A percentile compares a stretch with the other conserved stretches of the same genome.
phyloP scores from a whole-genome alignment of 2,888 invertebrate species.

The Ischnus inquisitorius region DNA sequence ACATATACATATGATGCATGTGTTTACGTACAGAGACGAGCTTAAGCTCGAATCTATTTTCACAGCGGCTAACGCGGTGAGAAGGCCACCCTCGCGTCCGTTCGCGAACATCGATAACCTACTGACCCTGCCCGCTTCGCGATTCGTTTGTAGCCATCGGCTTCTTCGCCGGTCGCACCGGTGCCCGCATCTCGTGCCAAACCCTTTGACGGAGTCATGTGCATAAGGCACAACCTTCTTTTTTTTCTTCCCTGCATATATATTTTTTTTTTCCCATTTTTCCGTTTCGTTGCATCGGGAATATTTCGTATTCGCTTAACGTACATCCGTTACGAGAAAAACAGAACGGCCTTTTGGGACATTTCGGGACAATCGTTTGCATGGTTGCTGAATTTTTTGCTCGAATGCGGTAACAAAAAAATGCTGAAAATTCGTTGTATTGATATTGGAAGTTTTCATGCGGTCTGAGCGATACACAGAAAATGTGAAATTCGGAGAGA shows the following conservation, averaged over 20 bases:
- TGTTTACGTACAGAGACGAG: constrained; percentile 43
- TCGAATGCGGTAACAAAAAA: neutral
- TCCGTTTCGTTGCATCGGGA: neutral
- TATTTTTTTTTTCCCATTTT: neutral
- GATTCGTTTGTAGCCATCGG: constrained; percentile 62
- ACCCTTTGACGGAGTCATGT: constrained; percentile 60
- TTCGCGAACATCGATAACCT: constrained; percentile 79
- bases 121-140: constrained; percentile 76
- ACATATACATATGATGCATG: neutral
- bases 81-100: constrained; percentile 69
- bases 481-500: too few species aligned
- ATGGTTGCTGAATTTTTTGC: neutral
- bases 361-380: neutral
- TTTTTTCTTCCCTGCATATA: constrained; percentile 15
- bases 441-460: too few species aligned
- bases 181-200: constrained; percentile 56
- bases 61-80: constrained; percentile 64
- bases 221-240: constrained; percentile 40
- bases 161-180: constrained; percentile 54
- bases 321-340: neutral
- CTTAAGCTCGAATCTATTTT: constrained; percentile 71
- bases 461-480: too few species aligned
- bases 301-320: constrained; percentile 4
- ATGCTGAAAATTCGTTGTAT: constrained; percentile 10
- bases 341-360: neutral